phyloP scores from a whole-genome alignment of 2,888 invertebrate species.

The Drosophila sordidula region DNA sequence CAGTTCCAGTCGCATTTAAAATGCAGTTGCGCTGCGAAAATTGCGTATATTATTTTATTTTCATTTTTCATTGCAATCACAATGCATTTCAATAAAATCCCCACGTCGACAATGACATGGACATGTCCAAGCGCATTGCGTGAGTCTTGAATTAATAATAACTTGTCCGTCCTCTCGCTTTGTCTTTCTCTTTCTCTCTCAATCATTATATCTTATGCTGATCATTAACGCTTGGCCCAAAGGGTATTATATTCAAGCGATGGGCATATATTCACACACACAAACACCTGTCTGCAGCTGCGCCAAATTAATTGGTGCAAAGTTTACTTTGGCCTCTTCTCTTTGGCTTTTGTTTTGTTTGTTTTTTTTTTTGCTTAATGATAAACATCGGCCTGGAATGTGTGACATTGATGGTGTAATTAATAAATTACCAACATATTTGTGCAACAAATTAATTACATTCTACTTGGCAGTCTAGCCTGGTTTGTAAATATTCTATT shows the following conservation, averaged over 20 bases:
- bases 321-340: conserved; percentile 11
- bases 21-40: conserved; percentile 33
- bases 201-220: conserved; percentile 22
- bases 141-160: conserved; percentile 72
- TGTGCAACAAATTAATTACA: conserved; percentile 75
- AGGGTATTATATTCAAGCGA: conserved; percentile 10
- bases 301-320: conserved; percentile 65
- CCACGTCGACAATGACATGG: conserved; percentile 24
- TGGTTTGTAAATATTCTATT: conserved; percentile 20
- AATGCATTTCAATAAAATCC: conserved; percentile 63
- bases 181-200: conserved; percentile 3
- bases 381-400: conserved; percentile 45
- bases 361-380: conserved; percentile 33
- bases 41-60: conserved; percentile 29
- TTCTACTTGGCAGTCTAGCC: conserved; percentile 20
- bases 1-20: conserved; percentile 40
- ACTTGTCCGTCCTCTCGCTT: conserved; percentile 42
- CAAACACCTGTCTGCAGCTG: conserved; percentile 49
- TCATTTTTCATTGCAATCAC: conserved; percentile 52
- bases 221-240: conserved; percentile 39
- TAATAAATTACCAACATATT: conserved; percentile 70
- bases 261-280: neutral
- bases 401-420: conserved; percentile 68
- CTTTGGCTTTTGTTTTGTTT: conserved; percentile 11
- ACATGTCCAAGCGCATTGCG: conserved; percentile 61